Conservation (phyloP, 2,113 vertebrate genomes). For the Meles meles region DNA sequence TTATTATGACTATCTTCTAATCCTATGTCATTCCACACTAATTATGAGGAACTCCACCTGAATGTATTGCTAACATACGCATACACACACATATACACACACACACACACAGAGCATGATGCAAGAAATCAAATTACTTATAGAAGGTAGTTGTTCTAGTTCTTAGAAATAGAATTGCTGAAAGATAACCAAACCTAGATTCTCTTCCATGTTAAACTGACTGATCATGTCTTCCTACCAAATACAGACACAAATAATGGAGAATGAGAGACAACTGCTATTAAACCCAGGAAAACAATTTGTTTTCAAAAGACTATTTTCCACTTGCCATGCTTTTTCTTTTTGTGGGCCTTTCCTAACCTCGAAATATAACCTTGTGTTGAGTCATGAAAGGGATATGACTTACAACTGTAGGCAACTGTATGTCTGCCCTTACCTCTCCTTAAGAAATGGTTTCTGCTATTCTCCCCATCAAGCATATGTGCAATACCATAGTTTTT, state of each 20-base stretch:
- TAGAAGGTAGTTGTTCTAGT: conserved; percentile 50
- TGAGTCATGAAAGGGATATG: not conserved
- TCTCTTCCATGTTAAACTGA: not conserved
- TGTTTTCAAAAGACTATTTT: not conserved
- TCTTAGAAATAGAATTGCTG: conserved; percentile 47
- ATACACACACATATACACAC: conserved; percentile 52
- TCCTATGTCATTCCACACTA: conserved; percentile 51
- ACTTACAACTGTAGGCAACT: not conserved
- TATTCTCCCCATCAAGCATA: not conserved
- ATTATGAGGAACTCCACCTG: conserved; percentile 46
- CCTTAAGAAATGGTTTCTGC: not conserved
- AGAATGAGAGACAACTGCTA: not conserved
- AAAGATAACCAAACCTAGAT: conserved; percentile 44
- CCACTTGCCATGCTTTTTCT: not conserved
- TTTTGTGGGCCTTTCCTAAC: not conserved
- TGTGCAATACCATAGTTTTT: not conserved
- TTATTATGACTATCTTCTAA: conserved; percentile 61
- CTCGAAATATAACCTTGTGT: not conserved
- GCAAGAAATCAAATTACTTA: conserved; percentile 71
- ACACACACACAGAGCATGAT: conserved; percentile 33
- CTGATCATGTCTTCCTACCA: not conserved
- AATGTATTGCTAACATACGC: conserved; percentile 9
- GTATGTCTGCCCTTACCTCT: not conserved
- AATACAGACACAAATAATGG: not conserved
- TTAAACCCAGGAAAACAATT: not conserved